Evolutionary conservation across 2,888 invertebrate species (phyloP), one percentile per base, ranked within the genome.

Genomic region (Drosophila nr. perissopoda): DNA sequence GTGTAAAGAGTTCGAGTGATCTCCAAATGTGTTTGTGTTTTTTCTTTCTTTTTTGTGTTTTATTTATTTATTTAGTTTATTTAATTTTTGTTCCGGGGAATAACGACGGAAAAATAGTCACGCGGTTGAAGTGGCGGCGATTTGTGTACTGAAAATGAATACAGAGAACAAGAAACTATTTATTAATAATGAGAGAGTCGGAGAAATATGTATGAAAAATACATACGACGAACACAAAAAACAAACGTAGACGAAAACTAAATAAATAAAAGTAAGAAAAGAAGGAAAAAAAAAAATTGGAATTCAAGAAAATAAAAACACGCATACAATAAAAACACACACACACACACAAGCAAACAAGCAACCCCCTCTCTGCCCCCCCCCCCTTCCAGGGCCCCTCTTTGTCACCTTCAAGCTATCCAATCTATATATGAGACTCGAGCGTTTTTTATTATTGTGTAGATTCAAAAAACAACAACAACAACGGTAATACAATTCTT

Each of bases 161-260:
- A 77, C 62, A 88, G 79, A 89, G 86, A 88, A 88, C 74, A 90
- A 87, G 90, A 87, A 86, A 87, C 88, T 88, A 88, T 87, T 87
- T 87, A 88, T 90, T 87, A 87, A 90, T 90, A 87, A 85, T 88
- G 88, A 76, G 85, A 82, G 76, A 80, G 60, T 72, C 64, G 75
- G 33, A 73, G 62, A 74, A 78, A 75, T 79, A 79, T 54, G 68
- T 48, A 53, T 56, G 65, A 82, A 57, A 69, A 53, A 74, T 71
- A 81, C 65, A 66, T 40, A 52, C n/a, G 49, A 60, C 38, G 57
- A 69, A 82, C 60, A 52, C 56, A 58, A 67, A 72, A 68, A 65
- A 74, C 67, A 75, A 76, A 82, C 74, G 81, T 73, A 76, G 59
- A 84, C 87, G 77, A 82, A 89, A 85, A 89, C 88, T 85, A 85